phyloP scores from a whole-genome alignment of 2,888 invertebrate genomes.

The Panorpa germanica region DNA sequence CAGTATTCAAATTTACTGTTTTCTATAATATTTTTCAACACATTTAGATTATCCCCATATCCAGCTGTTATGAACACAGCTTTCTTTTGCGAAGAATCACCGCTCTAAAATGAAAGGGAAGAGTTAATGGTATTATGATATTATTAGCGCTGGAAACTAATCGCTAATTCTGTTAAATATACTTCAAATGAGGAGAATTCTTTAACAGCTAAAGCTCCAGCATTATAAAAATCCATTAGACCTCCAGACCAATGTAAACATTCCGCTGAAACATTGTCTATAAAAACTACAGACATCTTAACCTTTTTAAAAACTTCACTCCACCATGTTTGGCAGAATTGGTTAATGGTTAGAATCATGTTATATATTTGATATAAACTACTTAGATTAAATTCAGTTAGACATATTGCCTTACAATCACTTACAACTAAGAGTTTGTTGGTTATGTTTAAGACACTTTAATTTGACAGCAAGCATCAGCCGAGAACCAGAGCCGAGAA shows the following conservation, averaged over 20 bases:
- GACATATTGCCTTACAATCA: no score
- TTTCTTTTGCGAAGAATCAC: conserved; percentile 24
- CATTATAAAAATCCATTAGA: conserved; percentile 31
- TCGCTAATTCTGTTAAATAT: conserved; percentile 11
- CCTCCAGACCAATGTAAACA: conserved; percentile 54
- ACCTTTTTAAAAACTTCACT: conserved; percentile 36
- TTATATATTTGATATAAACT: no score
- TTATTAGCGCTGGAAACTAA: no score
- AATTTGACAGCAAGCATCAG: no score
- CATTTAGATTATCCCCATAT: conserved; percentile 30
- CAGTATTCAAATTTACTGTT: conserved; percentile 41
- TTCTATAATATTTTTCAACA: conserved; percentile 36
- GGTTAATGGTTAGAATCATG: no score
- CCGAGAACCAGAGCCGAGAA: no score
- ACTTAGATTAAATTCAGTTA: no score
- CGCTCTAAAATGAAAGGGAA: conserved; percentile 14
- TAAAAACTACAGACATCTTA: conserved; percentile 39
- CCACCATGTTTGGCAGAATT: conserved; percentile 37
- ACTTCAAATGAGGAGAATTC: conserved; percentile 45
- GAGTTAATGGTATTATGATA: not conserved
- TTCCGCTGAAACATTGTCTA: conserved; percentile 41
- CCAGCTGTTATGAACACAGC: conserved; percentile 37
- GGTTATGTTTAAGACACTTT: no score
- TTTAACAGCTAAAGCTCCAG: conserved; percentile 41
- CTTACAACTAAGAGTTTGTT: no score